Evolutionary conservation across 1,140 invertebrate genomes (phyloP).

Genomic region (Pararge aegeria): DNA sequence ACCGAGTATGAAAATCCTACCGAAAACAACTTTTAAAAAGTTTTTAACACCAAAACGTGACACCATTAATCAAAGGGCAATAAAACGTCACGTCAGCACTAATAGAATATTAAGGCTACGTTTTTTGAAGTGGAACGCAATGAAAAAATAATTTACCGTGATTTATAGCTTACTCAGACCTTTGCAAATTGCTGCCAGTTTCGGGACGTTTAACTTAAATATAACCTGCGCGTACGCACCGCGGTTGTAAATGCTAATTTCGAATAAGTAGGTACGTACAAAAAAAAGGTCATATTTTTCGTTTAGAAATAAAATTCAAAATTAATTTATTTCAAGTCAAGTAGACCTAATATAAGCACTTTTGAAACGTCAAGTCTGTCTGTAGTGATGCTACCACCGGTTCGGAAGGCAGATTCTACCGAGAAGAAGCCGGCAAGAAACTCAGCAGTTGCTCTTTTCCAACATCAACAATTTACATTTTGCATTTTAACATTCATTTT

Average conservation of each 20-base stretch:
- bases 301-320: no score
- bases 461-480: no score
- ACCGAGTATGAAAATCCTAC: no score
- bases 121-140: constrained; percentile 36
- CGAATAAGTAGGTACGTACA: not conserved
- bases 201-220: constrained; percentile 73
- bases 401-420: no score
- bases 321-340: no score
- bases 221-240: constrained; percentile 54
- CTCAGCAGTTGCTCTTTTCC: no score
- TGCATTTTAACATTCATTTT: no score
- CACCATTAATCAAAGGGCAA: constrained; percentile 39
- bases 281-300: no score
- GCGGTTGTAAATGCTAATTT: constrained; percentile 17
- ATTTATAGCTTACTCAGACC: constrained; percentile 75
- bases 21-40: not conserved
- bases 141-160: constrained; percentile 72
- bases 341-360: no score
- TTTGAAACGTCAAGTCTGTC: no score
- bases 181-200: constrained; percentile 63
- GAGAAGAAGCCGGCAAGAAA: no score
- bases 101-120: constrained; percentile 64
- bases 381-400: no score
- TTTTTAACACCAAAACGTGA: not conserved
- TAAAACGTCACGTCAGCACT: constrained; percentile 42